phyloP scores from a whole-genome alignment of 2,797 vertebrate species.

The Hypotaenidia okinawae region DNA sequence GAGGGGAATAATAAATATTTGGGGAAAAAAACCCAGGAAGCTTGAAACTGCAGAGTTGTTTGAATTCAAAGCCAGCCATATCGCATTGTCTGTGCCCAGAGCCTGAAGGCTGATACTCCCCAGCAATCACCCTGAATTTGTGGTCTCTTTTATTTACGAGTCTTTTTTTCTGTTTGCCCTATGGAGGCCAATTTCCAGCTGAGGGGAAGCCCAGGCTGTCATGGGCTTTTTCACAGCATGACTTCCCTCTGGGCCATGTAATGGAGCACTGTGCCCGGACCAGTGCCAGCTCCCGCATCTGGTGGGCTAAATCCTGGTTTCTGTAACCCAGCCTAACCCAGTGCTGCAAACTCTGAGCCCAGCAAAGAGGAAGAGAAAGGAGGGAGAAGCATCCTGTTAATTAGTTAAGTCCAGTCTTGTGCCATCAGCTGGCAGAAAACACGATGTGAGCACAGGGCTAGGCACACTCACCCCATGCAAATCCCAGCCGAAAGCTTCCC shows the following conservation, averaged over 20 bases:
- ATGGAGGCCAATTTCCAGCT: neutral
- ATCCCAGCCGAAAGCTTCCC: neutral
- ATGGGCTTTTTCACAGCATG: rapidly evolving
- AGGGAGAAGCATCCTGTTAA: neutral
- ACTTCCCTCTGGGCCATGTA: neutral
- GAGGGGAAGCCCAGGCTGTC: neutral
- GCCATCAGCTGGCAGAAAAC: neutral
- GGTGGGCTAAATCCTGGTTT: neutral
- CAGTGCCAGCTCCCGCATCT: rapidly evolving
- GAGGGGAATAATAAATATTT: neutral
- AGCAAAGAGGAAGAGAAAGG: neutral
- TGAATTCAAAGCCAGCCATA: neutral
- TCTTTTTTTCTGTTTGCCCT: neutral
- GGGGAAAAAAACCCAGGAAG: neutral
- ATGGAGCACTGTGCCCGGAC: neutral
- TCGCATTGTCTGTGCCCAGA: neutral
- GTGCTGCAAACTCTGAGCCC: neutral
- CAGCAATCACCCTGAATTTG: neutral
- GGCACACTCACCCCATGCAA: neutral
- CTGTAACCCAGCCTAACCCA: neutral
- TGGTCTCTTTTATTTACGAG: neutral
- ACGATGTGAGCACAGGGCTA: rapidly evolving
- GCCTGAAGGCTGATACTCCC: neutral
- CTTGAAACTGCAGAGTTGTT: neutral
- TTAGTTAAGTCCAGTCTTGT: neutral